Evolutionary conservation across 1,140 invertebrate species (phyloP).

Genomic region (Drosophila nebulosa): DNA sequence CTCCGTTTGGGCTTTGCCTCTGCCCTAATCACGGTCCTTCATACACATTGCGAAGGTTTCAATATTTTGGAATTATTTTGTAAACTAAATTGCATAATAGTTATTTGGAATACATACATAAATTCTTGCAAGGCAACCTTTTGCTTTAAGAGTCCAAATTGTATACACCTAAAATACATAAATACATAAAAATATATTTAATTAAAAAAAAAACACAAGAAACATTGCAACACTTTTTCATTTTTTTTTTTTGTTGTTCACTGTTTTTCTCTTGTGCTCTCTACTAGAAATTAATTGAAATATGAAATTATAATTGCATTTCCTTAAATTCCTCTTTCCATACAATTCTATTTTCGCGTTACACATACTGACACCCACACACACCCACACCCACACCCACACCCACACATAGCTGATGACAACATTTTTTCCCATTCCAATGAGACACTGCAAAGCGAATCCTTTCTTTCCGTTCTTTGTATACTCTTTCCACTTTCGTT

Average conservation of each 20-base stretch:
- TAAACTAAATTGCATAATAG: too few species aligned
- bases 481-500: neutral
- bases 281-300: conserved; percentile 38
- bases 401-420: conserved; percentile 25
- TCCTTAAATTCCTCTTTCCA: neutral
- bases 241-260: neutral
- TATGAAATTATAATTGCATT: conserved; percentile 67
- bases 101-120: too few species aligned
- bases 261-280: neutral
- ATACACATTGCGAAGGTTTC: too few species aligned
- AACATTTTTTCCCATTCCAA: conserved; percentile 38
- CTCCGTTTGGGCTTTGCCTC: too few species aligned
- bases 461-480: neutral
- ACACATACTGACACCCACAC: neutral
- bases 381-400: conserved; percentile 10
- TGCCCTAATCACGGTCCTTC: too few species aligned
- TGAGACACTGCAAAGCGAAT: neutral
- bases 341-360: neutral
- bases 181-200: neutral
- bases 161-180: too few species aligned
- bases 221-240: neutral
- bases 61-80: too few species aligned
- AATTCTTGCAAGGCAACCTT: too few species aligned
- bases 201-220: neutral
- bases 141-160: too few species aligned